Evolutionary conservation across 2,888 invertebrate species (phyloP).

Genomic region (Prosopocoilus inquinatus): DNA sequence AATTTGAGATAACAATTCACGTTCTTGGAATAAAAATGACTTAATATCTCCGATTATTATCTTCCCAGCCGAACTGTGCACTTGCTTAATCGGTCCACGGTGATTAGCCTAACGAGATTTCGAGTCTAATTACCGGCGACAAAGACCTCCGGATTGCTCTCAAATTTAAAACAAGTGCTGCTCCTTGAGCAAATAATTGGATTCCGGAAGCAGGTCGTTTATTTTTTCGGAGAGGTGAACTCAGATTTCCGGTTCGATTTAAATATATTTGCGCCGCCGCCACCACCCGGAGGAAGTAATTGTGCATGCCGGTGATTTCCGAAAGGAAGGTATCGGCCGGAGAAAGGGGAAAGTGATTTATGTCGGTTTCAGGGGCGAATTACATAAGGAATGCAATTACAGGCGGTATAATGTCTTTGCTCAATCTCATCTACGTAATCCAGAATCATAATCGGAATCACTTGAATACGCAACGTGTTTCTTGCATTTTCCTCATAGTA

Average conservation of each 20-base stretch:
- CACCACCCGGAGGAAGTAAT: slow-evolving; percentile 34
- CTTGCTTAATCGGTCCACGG: no score
- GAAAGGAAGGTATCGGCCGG: slow-evolving; percentile 27
- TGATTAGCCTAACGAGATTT: no score
- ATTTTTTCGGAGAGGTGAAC: slow-evolving; percentile 23
- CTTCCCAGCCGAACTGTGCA: no score
- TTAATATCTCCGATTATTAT: no score
- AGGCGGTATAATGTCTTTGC: slow-evolving; percentile 43
- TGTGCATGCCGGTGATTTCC: slow-evolving; percentile 37
- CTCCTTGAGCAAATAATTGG: slow-evolving; percentile 29
- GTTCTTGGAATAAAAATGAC: no score
- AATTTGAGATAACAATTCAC: no score
- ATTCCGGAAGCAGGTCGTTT: slow-evolving; percentile 30
- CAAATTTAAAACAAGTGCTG: no score
- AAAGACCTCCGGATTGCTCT: no score
- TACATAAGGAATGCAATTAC: slow-evolving; percentile 47
- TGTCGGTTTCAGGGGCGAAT: slow-evolving; percentile 39
- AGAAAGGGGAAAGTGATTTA: slow-evolving; percentile 41
- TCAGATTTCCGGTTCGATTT: slow-evolving; percentile 22
- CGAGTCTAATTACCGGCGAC: no score
- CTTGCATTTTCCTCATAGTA: neutral
- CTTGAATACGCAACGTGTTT: slow-evolving; percentile 3
- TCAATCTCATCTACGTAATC: slow-evolving; percentile 35
- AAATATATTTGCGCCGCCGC: slow-evolving; percentile 28
- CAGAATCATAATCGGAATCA: slow-evolving; percentile 25